Evolutionary conservation across 2,888 invertebrate species (phyloP).

Genomic region (Campoplex capitator): DNA sequence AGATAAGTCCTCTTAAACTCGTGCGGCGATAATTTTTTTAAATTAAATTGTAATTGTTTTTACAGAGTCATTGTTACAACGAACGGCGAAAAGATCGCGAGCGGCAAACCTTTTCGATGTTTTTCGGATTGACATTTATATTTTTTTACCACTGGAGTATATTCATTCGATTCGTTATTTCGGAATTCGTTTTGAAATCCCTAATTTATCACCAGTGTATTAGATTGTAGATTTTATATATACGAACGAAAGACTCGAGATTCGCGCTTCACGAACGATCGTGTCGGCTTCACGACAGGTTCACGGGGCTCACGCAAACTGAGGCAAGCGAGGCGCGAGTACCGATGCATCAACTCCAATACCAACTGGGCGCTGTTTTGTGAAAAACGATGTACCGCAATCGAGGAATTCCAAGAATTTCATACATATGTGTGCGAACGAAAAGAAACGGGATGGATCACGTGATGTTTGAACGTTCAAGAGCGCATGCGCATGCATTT

Average conservation of each 20-base stretch:
- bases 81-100: not conserved
- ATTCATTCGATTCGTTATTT: not conserved
- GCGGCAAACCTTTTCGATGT: not conserved
- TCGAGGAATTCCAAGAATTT: conserved; percentile 61
- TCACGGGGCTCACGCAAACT: not conserved
- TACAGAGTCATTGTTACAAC: not conserved
- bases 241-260: not conserved
- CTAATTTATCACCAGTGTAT: not conserved
- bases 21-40: not conserved
- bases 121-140: not conserved
- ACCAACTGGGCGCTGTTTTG: conserved; percentile 41
- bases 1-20: not conserved
- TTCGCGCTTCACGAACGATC: not conserved
- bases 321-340: conserved; percentile 6
- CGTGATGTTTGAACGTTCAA: conserved; percentile 31
- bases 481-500: conserved; percentile 23
- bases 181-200: not conserved
- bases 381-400: conserved; percentile 49
- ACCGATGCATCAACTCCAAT: conserved; percentile 41
- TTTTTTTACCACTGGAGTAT: not conserved
- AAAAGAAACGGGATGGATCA: conserved; percentile 35
- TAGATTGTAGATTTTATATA: not conserved
- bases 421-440: conserved; percentile 50
- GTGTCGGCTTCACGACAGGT: not conserved
- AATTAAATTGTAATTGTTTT: not conserved